A percentile compares a stretch with the other conserved stretches of the same genome.
These are phyloP conservation scores for Zhuqinia jingwanae DNA, from an alignment of 2,888 invertebrate species.

Conservation along the genomic window DNA sequence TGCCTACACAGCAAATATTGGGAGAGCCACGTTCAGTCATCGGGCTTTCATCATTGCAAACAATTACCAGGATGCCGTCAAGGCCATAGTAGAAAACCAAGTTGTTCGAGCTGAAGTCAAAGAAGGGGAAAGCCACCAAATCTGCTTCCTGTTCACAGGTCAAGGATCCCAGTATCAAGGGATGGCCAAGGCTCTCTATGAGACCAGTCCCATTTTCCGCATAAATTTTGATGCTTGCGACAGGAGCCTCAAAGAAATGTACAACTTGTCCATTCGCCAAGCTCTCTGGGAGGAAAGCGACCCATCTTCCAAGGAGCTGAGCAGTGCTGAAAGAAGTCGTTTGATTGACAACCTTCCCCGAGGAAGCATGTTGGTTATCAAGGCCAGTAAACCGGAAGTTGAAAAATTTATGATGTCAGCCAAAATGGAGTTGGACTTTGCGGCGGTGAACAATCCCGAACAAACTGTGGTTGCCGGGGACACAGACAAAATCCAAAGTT, in stretches of 20 bases:
- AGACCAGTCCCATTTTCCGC: constrained; percentile 54
- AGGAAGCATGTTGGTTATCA: constrained; percentile 55
- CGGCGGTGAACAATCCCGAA: constrained; percentile 66
- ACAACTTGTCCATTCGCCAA: constrained; percentile 24
- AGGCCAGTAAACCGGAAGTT: neutral
- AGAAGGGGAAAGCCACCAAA: neutral
- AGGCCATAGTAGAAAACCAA: neutral
- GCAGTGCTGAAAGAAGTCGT: constrained; percentile 53
- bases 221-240: constrained; percentile 56
- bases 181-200: constrained; percentile 62
- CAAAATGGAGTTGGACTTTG: constrained; percentile 55
- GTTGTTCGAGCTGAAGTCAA: constrained; percentile 1
- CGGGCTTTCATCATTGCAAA: constrained; percentile 34
- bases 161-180: constrained; percentile 63
- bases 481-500: neutral
- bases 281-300: constrained; percentile 31
- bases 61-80: constrained; percentile 2
- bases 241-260: constrained; percentile 7
- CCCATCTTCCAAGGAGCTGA: constrained; percentile 9
- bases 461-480: constrained; percentile 70
- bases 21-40: constrained; percentile 42
- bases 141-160: constrained; percentile 68
- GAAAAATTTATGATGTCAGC: neutral
- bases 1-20: constrained; percentile 44
- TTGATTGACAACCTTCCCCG: constrained; percentile 54